phyloP scores from a whole-genome alignment of 2,113 vertebrate genomes.

The Mixornis gularis region DNA sequence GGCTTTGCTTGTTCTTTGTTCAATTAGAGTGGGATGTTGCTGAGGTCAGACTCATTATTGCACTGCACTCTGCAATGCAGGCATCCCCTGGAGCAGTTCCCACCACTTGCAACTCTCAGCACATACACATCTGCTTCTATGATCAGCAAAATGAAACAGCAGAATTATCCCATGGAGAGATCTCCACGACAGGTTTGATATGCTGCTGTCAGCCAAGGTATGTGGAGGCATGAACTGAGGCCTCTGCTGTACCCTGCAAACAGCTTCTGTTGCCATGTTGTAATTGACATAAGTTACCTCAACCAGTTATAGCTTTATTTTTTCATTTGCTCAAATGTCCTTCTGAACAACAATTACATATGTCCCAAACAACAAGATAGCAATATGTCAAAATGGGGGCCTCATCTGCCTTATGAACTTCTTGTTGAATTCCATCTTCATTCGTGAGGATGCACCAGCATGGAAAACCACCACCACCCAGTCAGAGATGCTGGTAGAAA shows the following conservation, averaged over 20 bases:
- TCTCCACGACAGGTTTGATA: not conserved
- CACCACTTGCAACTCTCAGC: not conserved
- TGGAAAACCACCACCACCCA: not conserved
- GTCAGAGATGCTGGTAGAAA: not conserved
- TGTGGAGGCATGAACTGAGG: not conserved
- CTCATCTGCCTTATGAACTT: not conserved
- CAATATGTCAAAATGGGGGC: not conserved
- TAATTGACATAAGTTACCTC: not conserved
- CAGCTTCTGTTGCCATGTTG: fast-evolving
- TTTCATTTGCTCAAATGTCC: not conserved
- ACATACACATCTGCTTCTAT: not conserved
- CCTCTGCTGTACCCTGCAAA: not conserved
- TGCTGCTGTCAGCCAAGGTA: not conserved
- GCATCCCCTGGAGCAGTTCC: not conserved
- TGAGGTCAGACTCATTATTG: not conserved
- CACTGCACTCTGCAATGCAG: not conserved
- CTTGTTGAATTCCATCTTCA: not conserved
- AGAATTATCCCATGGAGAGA: not conserved
- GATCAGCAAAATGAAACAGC: not conserved
- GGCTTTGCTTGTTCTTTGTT: not conserved
- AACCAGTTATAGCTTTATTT: not conserved
- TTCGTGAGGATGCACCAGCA: not conserved
- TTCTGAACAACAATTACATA: not conserved
- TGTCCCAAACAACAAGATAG: not conserved
- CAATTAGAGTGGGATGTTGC: not conserved